Evolutionary conservation across 2,888 invertebrate species (phyloP).

Genomic region (Lithophane semibrunnea): DNA sequence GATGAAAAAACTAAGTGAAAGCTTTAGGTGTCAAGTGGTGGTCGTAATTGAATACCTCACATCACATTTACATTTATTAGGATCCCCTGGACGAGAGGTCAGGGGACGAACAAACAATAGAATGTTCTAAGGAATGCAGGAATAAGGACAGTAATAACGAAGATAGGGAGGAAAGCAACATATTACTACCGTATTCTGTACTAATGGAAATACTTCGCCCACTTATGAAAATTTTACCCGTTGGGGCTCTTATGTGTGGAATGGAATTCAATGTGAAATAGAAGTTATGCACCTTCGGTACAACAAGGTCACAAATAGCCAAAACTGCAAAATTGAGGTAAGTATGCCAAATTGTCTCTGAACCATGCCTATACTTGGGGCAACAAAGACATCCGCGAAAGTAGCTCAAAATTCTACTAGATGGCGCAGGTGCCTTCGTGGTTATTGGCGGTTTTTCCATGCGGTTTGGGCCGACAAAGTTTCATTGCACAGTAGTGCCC

Average conservation of each 20-base stretch:
- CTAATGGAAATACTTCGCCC: neutral
- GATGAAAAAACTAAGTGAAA: slow-evolving; percentile 1
- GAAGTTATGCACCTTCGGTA: too few relatives aligned
- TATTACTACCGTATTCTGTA: neutral
- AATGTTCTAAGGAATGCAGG: slow-evolving; percentile 30
- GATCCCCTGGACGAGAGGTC: slow-evolving; percentile 25
- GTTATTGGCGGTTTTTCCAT: too few relatives aligned
- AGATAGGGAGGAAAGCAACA: neutral
- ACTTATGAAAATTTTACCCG: neutral
- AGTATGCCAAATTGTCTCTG: too few relatives aligned
- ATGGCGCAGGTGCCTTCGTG: too few relatives aligned
- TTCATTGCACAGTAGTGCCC: too few relatives aligned
- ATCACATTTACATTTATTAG: slow-evolving; percentile 60
- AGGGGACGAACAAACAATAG: slow-evolving; percentile 18
- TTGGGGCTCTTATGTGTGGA: neutral
- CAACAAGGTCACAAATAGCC: too few relatives aligned
- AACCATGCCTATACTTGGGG: too few relatives aligned
- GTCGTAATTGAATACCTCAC: slow-evolving; percentile 51
- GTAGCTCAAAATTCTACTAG: too few relatives aligned
- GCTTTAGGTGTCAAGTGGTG: slow-evolving; percentile 41
- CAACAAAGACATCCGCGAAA: too few relatives aligned
- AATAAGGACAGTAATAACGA: neutral
- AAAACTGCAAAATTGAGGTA: too few relatives aligned
- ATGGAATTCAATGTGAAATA: neutral
- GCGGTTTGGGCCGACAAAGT: too few relatives aligned